These are phyloP conservation scores for Piliocolobus tephrosceles DNA, from an alignment of 2,113 vertebrate genomes.

Conservation along the genomic window DNA sequence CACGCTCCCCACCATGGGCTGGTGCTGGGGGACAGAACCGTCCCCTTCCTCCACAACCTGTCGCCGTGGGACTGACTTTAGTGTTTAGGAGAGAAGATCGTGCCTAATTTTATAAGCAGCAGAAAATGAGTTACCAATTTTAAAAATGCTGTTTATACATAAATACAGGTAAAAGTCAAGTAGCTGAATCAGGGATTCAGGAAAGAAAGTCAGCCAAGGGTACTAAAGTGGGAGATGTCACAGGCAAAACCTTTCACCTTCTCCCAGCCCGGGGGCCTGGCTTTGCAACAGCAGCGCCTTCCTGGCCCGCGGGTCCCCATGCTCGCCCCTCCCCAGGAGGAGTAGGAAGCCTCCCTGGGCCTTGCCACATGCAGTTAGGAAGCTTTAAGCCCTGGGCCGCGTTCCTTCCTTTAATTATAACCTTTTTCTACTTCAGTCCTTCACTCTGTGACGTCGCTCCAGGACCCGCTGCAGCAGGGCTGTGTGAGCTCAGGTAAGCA, in stretches of 20 bases:
- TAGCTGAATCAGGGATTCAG: slow-evolving; percentile 63
- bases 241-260: accelerated
- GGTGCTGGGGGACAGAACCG: not conserved
- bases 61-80: not conserved
- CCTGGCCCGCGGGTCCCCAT: accelerated
- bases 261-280: not conserved
- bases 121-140: slow-evolving; percentile 76
- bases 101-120: slow-evolving; percentile 76
- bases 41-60: slow-evolving; percentile 15
- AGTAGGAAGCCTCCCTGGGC: not conserved
- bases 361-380: not conserved
- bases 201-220: not conserved
- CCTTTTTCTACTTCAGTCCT: slow-evolving; percentile 84
- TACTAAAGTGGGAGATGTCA: not conserved
- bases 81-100: slow-evolving; percentile 43
- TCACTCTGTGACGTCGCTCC: slow-evolving; percentile 86
- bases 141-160: slow-evolving; percentile 71
- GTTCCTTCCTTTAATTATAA: slow-evolving; percentile 78
- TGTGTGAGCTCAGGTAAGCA: slow-evolving; percentile 89
- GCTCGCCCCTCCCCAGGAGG: not conserved
- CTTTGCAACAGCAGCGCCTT: accelerated
- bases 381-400: slow-evolving; percentile 4
- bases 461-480: slow-evolving; percentile 88
- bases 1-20: not conserved
- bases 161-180: slow-evolving; percentile 70